These are phyloP conservation scores for Drosophila paracracens DNA, from an alignment of 2,888 invertebrate genomes.

Conservation along the genomic window DNA sequence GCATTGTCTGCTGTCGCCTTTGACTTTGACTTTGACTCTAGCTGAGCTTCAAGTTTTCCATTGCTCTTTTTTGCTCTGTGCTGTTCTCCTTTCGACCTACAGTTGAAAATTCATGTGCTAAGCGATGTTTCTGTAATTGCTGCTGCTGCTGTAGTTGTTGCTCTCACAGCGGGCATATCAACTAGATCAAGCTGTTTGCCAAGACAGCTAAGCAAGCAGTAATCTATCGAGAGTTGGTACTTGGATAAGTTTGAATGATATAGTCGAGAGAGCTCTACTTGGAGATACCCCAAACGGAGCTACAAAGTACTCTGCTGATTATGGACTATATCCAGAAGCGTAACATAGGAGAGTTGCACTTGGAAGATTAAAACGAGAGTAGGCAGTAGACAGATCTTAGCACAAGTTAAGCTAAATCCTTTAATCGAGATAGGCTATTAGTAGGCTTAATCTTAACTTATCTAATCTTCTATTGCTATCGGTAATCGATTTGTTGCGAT, in stretches of 20 bases:
- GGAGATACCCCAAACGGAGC: not conserved
- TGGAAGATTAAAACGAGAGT: too few species aligned
- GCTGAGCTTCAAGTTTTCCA: conserved; percentile 22
- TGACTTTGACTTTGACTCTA: conserved; percentile 31
- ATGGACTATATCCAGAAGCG: too few species aligned
- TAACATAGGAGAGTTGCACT: too few species aligned
- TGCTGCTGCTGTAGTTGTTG: conserved; percentile 18
- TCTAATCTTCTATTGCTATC: too few species aligned
- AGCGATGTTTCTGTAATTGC: conserved; percentile 28
- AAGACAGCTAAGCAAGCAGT: not conserved
- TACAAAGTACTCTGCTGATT: too few species aligned
- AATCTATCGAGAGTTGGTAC: not conserved
- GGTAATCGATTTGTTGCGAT: too few species aligned
- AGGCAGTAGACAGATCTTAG: too few species aligned
- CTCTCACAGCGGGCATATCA: conserved; percentile 3
- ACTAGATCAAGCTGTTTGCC: not conserved
- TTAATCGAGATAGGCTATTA: too few species aligned
- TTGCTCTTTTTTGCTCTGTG: conserved; percentile 29
- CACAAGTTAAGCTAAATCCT: rapidly evolving
- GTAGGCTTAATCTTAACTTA: too few species aligned
- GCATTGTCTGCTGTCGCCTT: conserved; percentile 1
- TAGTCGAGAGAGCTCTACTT: not conserved
- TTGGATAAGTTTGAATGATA: not conserved
- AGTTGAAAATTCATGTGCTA: conserved; percentile 3
- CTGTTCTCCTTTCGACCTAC: conserved; percentile 9